These are phyloP conservation scores for Drosophila paramelanica DNA, from an alignment of 2,888 invertebrate species.

Conservation along the genomic window DNA sequence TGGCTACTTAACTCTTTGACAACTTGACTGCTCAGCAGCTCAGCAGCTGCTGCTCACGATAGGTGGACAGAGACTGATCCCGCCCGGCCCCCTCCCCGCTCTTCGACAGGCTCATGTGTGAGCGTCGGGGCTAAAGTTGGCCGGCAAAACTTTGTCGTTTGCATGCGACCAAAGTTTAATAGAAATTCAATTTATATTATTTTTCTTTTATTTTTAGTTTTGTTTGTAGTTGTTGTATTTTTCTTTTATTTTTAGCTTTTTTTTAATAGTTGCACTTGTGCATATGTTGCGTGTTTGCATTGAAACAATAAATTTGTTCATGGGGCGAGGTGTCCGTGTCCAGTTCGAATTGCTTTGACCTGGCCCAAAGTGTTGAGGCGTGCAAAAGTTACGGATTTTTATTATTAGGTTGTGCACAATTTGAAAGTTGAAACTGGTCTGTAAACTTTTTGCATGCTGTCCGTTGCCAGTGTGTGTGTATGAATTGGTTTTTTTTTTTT, in stretches of 20 bases:
- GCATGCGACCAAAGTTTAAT: slow-evolving; percentile 78
- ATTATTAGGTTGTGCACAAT: slow-evolving; percentile 29
- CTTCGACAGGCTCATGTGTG: slow-evolving; percentile 37
- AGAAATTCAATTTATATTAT: slow-evolving; percentile 77
- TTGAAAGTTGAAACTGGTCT: slow-evolving; percentile 34
- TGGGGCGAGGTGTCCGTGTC: slow-evolving; percentile 48
- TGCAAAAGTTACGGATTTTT: slow-evolving; percentile 49
- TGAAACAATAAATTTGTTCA: slow-evolving; percentile 75
- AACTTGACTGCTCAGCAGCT: slow-evolving; percentile 59
- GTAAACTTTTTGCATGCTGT: slow-evolving; percentile 33
- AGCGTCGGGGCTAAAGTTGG: slow-evolving; percentile 43
- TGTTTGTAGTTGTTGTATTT: neutral
- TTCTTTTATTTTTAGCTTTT: slow-evolving; percentile 4
- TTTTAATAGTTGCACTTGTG: slow-evolving; percentile 11
- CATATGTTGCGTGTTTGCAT: slow-evolving; percentile 65
- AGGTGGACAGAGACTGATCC: slow-evolving; percentile 19
- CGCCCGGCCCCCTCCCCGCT: neutral
- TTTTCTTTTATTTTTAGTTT: slow-evolving; percentile 25
- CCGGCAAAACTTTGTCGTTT: slow-evolving; percentile 76
- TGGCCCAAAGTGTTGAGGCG: slow-evolving; percentile 54
- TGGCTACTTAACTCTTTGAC: slow-evolving; percentile 81
- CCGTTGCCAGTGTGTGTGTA: neutral
- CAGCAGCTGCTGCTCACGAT: slow-evolving; percentile 38
- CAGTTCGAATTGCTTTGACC: slow-evolving; percentile 66
- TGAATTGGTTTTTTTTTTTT: neutral